Evolutionary conservation across 2,797 vertebrate species (phyloP).

Genomic region (Smutsia gigantea): DNA sequence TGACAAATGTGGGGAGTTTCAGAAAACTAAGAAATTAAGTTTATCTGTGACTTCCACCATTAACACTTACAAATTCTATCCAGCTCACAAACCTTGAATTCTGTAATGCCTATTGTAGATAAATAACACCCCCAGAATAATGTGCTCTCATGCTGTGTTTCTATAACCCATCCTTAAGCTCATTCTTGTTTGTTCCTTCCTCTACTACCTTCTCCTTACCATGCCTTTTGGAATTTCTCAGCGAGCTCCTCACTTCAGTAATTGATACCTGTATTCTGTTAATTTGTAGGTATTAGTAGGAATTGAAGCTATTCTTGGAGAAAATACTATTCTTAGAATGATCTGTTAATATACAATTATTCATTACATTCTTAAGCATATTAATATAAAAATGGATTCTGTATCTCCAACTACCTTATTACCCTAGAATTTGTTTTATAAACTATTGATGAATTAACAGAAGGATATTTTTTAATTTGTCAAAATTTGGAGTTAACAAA

Average conservation of each 20-base stretch:
- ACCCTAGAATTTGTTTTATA: background rate
- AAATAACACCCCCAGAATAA: background rate
- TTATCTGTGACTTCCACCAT: background rate
- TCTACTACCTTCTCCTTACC: background rate
- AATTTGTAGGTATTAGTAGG: background rate
- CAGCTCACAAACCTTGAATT: background rate
- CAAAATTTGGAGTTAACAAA: background rate
- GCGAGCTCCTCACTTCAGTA: background rate
- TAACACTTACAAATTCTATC: background rate
- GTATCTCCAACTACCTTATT: background rate
- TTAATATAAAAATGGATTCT: background rate
- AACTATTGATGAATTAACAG: background rate
- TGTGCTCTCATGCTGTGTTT: background rate
- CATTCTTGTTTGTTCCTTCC: background rate
- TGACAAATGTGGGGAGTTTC: background rate
- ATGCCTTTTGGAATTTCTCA: background rate
- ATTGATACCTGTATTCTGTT: background rate
- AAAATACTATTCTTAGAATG: slow-evolving; percentile 2
- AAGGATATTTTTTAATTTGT: background rate
- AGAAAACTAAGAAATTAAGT: background rate
- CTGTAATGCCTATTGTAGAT: background rate
- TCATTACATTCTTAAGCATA: background rate
- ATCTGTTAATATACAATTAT: background rate
- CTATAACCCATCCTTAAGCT: background rate
- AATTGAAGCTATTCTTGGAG: background rate